phyloP scores from a whole-genome alignment of 2,113 vertebrate species.

The Calidris pugnax region DNA sequence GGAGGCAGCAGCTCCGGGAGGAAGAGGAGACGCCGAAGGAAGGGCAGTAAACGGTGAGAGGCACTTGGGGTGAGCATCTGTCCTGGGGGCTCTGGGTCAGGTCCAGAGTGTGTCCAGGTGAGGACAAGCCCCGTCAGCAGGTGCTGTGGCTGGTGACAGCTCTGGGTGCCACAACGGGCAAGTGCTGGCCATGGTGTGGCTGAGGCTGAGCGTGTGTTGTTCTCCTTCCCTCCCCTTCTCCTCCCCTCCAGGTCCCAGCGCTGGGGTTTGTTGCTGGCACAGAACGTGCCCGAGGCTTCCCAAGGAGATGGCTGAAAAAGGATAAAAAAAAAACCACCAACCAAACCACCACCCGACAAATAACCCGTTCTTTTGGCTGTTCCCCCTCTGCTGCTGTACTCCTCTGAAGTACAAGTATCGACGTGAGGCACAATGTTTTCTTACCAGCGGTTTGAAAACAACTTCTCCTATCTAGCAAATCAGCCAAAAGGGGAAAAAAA shows the following conservation, averaged over 20 bases:
- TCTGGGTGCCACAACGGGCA: fast-evolving
- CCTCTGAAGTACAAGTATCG: neutral
- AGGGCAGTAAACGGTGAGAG: constrained; percentile 83
- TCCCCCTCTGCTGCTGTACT: neutral
- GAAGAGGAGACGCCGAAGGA: constrained; percentile 79
- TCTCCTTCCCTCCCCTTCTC: neutral
- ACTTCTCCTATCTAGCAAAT: neutral
- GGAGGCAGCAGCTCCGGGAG: constrained; percentile 74
- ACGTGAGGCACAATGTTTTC: constrained; percentile 45
- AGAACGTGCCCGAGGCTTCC: neutral
- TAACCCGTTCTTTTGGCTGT: constrained; percentile 25
- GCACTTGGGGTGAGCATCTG: neutral
- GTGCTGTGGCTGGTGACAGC: neutral
- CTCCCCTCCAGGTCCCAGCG: constrained; percentile 42
- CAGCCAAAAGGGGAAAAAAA: constrained; percentile 16
- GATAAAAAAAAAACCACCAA: neutral
- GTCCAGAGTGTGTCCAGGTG: fast-evolving
- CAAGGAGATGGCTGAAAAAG: constrained; percentile 24
- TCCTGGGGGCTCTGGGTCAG: neutral
- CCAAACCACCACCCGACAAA: neutral
- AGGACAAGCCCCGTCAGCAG: neutral
- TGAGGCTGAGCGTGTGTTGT: neutral
- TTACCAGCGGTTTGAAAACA: constrained; percentile 12
- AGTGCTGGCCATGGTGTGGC: neutral
- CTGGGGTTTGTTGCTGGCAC: constrained; percentile 44